phyloP scores from a whole-genome alignment of 2,797 vertebrate species.

The Hapalemur alaotrensis region DNA sequence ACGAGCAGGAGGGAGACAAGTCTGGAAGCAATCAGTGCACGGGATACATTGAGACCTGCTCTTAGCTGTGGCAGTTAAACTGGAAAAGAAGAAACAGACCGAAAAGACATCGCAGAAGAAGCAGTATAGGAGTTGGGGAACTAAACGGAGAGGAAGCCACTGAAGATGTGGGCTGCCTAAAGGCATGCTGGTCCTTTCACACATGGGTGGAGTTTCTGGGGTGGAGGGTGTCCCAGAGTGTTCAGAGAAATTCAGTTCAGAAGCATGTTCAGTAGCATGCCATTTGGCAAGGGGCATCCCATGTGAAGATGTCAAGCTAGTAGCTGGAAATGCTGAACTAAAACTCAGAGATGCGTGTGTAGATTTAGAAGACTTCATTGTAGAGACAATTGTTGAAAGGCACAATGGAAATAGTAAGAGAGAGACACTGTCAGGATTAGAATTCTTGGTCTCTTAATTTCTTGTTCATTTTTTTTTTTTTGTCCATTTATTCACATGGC shows the following conservation, averaged over 20 bases:
- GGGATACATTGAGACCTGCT: not conserved
- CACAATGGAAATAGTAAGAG: not conserved
- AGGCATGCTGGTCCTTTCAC: not conserved
- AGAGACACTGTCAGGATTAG: not conserved
- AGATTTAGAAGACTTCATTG: not conserved
- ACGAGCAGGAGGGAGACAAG: not conserved
- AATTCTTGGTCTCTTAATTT: slow-evolving; percentile 26
- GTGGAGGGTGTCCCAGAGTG: not conserved
- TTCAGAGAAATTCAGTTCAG: not conserved
- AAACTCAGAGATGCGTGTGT: not conserved
- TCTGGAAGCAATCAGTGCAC: not conserved
- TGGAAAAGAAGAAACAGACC: not conserved
- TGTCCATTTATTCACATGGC: not conserved
- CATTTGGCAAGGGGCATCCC: not conserved
- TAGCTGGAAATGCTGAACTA: not conserved
- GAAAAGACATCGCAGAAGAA: not conserved
- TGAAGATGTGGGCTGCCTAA: not conserved
- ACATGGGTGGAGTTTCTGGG: not conserved
- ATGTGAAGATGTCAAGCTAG: not conserved
- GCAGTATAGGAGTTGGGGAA: not conserved
- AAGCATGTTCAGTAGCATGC: not conserved
- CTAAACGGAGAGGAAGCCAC: not conserved
- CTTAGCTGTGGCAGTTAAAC: not conserved
- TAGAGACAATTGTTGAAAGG: not conserved
- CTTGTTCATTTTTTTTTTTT: not conserved